These are phyloP conservation scores for Pachliopta kotzebuea DNA, from an alignment of 2,888 invertebrate genomes.

Conservation along the genomic window DNA sequence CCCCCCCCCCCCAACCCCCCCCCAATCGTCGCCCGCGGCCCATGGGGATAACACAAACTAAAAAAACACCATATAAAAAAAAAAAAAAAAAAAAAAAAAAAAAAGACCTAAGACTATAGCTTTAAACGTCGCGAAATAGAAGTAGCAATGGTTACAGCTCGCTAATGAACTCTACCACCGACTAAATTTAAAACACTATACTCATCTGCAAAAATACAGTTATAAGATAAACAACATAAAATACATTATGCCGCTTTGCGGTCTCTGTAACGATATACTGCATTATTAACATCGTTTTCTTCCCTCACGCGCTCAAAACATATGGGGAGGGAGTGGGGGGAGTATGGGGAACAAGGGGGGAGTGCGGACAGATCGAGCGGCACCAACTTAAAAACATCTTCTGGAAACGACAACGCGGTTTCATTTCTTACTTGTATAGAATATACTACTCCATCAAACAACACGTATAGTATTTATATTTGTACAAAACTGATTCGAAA, in stretches of 20 bases:
- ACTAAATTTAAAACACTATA: no score
- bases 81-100: no score
- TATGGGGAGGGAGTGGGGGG: conserved; percentile 11
- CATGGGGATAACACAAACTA: no score
- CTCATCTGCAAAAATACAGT: background rate
- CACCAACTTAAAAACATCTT: conserved; percentile 18
- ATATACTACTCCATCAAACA: no score
- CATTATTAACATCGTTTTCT: conserved; percentile 67
- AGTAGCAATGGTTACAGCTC: no score
- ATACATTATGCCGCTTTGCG: conserved; percentile 53
- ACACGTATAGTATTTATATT: no score
- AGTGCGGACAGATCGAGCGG: conserved; percentile 24
- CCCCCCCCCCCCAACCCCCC: background rate
- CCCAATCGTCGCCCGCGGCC: background rate
- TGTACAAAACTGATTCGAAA: no score
- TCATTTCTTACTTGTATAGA: no score
- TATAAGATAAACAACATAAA: conserved; percentile 27
- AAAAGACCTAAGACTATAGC: no score
- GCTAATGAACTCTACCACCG: no score
- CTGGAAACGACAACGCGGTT: conserved; percentile 28
- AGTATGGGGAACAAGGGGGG: conserved; percentile 14
- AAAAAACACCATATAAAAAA: no score
- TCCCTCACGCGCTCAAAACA: conserved; percentile 41
- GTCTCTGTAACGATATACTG: conserved; percentile 70
- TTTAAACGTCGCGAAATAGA: no score